A percentile compares a stretch with the other conserved stretches of the same genome.
These are phyloP conservation scores for Acropternis orthonyx DNA, from an alignment of 2,797 vertebrate species.

Conservation along the genomic window DNA sequence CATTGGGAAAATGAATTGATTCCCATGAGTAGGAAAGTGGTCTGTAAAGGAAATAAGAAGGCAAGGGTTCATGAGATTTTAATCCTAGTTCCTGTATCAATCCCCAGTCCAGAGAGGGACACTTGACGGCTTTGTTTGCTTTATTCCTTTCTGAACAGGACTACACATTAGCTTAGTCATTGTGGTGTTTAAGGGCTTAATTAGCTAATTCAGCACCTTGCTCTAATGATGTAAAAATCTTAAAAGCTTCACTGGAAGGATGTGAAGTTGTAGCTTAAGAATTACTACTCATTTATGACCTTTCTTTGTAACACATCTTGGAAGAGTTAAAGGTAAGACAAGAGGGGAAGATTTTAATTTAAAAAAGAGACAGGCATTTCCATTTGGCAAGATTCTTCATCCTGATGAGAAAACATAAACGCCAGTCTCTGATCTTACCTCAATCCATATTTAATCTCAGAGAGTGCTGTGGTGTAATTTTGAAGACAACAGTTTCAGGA, in stretches of 20 bases:
- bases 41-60: background rate
- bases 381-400: conserved; percentile 20
- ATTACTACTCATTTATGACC: background rate
- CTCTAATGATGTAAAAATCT: background rate
- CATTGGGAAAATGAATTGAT: background rate
- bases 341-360: background rate
- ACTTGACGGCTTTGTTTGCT: background rate
- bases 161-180: background rate
- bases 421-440: background rate
- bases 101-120: background rate
- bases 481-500: background rate
- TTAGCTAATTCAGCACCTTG: conserved; percentile 24
- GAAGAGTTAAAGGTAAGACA: background rate
- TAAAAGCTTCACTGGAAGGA: conserved; percentile 49
- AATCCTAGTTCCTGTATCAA: background rate
- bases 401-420: conserved; percentile 20
- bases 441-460: conserved; percentile 18
- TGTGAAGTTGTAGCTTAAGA: background rate
- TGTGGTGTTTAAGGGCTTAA: background rate
- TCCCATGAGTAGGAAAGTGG: background rate
- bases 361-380: background rate
- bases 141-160: background rate
- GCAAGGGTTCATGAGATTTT: background rate
- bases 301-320: background rate
- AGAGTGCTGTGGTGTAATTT: background rate